Evolutionary conservation across 2,888 invertebrate species (phyloP), one percentile per base, ranked within the genome.

Genomic region (Agonopterix subpropinquella): DNA sequence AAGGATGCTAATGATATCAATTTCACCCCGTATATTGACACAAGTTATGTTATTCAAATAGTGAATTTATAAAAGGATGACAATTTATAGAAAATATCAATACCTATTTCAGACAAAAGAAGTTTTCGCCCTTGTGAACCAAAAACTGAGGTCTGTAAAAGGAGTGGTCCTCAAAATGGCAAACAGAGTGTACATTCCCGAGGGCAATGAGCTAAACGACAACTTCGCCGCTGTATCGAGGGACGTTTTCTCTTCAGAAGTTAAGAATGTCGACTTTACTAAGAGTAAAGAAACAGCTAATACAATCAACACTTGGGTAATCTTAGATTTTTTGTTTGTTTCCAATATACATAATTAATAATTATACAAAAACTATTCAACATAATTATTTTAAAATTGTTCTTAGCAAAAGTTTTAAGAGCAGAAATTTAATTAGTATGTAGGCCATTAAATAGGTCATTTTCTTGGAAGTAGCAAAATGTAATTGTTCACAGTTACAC

Each of bases 261-360:
- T 92, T 0, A 81, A 92, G 61, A 80, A 80, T 11, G 54, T 95
- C 0, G 77, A 95, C 61, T 96, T 96, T 57, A 47, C 47, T 0
- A 59, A 90, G 11, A 74, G 81, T 0, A 52, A 45, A 0, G 70
- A 67, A 7, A 84, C 91, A 2, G 89, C 89, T 0, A 57, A 77
- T 0, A 81, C 74, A 8, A 96, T 98, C 45, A 98, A 98, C 67
- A 53, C 69, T 0, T 97, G 96, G 95, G 95, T 86, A 51, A 50
- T 45, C 28, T 28, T 7, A 5, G 7, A 28, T 28, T 28, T 28
- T 28, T 28, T 28, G 28, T 28, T 28, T 28, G 28, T 28, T 5
- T 28, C 18, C 18, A 18, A 18, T 4, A 18, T n/a, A n/a, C n/a
- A n/a, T n/a, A n/a, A n/a, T n/a, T n/a, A n/a, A n/a, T 18, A 28